Evolutionary conservation across 2,797 vertebrate species (phyloP), one percentile per base, ranked within the genome.

Genomic region (Microctenopoma steveboyesi): DNA sequence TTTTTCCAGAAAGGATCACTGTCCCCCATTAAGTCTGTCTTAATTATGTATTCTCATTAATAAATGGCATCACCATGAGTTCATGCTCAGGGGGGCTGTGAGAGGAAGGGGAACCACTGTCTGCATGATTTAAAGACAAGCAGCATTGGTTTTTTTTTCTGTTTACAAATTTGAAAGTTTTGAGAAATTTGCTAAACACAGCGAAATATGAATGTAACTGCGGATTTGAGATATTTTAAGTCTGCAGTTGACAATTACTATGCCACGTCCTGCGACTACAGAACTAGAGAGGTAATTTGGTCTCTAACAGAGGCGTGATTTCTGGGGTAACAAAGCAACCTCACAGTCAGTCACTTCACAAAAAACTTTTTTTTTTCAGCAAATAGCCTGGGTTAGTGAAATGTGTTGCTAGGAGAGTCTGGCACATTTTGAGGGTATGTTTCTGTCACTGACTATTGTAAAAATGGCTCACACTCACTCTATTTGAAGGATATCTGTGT

Each of bases 251-350:
- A 0, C 28, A 22, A 61, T 55, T 53, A 69, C 69, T 22, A 58
- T 55, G 60, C 74, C 72, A 49, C 72, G 74, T 64, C 53, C 58
- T 48, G 65, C 67, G 4, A 42, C 59, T 39, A 1, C 25, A 33
- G 18, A 14, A 60, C 75, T 47, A 37, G 58, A 57, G 55, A 52
- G 42, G 43, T 28, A 62, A 74, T 72, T 74, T n/a, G 53, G 4
- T 64, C 40, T 68, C 14, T 47, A 49, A 63, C 37, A 64, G 56
- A 67, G 37, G 51, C 63, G 22, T 2, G 48, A 56, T 46, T 46
- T 60, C 52, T 69, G 46, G 37, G 47, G 16, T 57, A 64, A 54
- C 4, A 4, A 61, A 54, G 8, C n/a, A 5, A 45, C 16, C 45
- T 46, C 43, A n/a, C 18, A 18, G 4, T 9, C 7, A 47, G 1